Evolutionary conservation across 2,797 vertebrate genomes (phyloP), one percentile per base, ranked within the genome.

Genomic region (Podargus strigoides): DNA sequence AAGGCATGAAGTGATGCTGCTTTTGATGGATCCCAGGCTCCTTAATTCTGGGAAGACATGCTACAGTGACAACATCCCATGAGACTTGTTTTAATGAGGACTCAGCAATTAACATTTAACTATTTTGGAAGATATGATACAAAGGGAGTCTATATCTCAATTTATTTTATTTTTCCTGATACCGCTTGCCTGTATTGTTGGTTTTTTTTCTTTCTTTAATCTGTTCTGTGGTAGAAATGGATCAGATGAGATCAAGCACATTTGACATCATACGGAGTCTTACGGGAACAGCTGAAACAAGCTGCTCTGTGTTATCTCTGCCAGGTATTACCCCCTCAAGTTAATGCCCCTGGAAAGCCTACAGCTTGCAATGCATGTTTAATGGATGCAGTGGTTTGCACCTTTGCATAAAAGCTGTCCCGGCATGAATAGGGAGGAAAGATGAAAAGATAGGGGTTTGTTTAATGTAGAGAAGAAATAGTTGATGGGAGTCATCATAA

Each of bases 391-490:
- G 91, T 0, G 14, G 66, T 84, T 93, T 91, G 52, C 56, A 67
- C 18, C 46, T 82, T 77, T 73, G 47, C 74, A 34, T 60, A 60
- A 86, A 92, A 94, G 74, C 77, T 91, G 85, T 80, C 58, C 77
- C 1, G 3, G 81, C 93, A 85, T 59, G 95, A 96, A 56, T 5
- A 84, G 41, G 68, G 66, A 82, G 75, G 76, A 72, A 83, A 89
- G 94, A 96, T 96, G 85, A 93, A 87, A 95, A 94, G 90, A 88
- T 90, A 90, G 0, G 14, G 15, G 27, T 81, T 72, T 64, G 52
- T 88, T 82, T 81, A 76, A 91, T 73, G 52, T 66, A 67, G 59
- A 64, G 59, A 88, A 90, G 66, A 91, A 87, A 52, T 93, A 91
- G 90, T 88, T 93, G 83, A 84, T 59, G 15, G n/a, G 85, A 90